phyloP scores from a whole-genome alignment of 2,888 invertebrate species.

The Brenthis ino region DNA sequence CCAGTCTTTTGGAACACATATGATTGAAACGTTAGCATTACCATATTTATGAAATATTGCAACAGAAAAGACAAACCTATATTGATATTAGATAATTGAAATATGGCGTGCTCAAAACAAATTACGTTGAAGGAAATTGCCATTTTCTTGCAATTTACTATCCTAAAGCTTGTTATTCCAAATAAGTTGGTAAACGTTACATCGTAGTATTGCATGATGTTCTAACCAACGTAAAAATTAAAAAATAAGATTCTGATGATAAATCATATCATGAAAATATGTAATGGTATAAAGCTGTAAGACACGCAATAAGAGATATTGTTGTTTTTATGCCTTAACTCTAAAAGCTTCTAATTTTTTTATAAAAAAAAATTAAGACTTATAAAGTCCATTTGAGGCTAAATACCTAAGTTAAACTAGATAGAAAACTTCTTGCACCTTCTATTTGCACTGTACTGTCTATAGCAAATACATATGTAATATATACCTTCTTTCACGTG shows the following conservation, averaged over 20 bases:
- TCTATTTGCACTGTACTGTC: too few species aligned
- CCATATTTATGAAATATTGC: slow-evolving; percentile 52
- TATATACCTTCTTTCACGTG: too few species aligned
- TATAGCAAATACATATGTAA: too few species aligned
- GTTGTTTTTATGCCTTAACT: too few species aligned
- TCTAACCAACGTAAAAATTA: slow-evolving; percentile 18
- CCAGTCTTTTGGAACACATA: background rate
- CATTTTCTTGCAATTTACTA: slow-evolving; percentile 70
- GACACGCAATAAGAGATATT: slow-evolving; percentile 18
- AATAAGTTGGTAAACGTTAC: slow-evolving; percentile 27
- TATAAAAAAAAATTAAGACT: too few species aligned
- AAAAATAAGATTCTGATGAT: slow-evolving; percentile 16
- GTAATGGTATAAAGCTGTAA: slow-evolving; percentile 20
- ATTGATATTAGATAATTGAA: slow-evolving; percentile 80
- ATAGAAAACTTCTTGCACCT: too few species aligned
- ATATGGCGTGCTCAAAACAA: slow-evolving; percentile 74
- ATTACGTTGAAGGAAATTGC: slow-evolving; percentile 73
- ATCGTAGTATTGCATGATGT: slow-evolving; percentile 22
- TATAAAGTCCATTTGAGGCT: too few species aligned
- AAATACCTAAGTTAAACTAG: too few species aligned
- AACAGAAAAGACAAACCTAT: slow-evolving; percentile 76
- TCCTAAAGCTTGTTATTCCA: slow-evolving; percentile 31
- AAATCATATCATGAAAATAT: slow-evolving; percentile 26
- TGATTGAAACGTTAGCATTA: slow-evolving; percentile 1
- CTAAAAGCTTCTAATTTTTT: too few species aligned